Evolutionary conservation across 2,888 invertebrate species (phyloP).

Genomic region (Argyra leucocephala): DNA sequence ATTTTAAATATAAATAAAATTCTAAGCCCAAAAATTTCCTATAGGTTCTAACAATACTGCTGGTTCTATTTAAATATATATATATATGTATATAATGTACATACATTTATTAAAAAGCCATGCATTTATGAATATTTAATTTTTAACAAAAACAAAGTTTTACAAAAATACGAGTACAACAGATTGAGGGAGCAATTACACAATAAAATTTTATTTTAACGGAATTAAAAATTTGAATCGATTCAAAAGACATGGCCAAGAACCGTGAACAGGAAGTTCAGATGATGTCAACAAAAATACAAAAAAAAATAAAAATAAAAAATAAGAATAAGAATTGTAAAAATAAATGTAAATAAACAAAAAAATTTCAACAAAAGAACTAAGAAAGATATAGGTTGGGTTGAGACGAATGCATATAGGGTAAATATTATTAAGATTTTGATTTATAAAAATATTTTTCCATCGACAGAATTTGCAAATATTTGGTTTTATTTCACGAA

Average conservation of each 20-base stretch:
- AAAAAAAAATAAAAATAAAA: background rate
- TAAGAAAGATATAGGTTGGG: background rate
- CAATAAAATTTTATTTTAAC: background rate
- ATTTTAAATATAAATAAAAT: no score
- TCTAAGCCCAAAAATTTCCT: no score
- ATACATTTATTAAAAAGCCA: no score
- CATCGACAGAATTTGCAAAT: no score
- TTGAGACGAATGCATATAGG: no score
- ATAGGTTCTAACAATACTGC: no score
- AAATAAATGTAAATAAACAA: background rate
- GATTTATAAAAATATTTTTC: no score
- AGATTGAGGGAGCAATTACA: background rate
- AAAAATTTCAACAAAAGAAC: background rate
- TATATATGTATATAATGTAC: no score
- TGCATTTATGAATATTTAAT: constrained; percentile 1
- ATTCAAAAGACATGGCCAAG: constrained; percentile 1
- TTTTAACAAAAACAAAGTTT: background rate
- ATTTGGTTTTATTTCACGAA: no score
- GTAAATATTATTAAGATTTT: no score
- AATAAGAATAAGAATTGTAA: background rate
- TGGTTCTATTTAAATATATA: no score
- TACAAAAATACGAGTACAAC: background rate
- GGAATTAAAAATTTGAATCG: background rate
- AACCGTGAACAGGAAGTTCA: constrained; percentile 6
- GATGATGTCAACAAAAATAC: constrained; percentile 6